Conservation (phyloP, 2,888 invertebrate species). For the Pterobdella sp. region DNA sequence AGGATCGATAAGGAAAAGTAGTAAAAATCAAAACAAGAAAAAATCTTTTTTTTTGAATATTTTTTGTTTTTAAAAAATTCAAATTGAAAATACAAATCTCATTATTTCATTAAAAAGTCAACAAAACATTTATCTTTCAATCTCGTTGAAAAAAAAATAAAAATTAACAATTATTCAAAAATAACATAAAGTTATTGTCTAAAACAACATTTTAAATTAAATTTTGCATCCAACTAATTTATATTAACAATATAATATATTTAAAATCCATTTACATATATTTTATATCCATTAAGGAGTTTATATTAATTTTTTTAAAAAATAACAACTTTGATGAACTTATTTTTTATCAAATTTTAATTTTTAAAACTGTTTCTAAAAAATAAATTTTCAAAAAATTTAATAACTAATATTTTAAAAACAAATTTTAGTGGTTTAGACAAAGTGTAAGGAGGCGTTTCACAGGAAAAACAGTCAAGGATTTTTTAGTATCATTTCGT, state of each 20-base stretch:
- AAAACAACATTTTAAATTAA: too few species aligned
- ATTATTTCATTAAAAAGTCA: background rate
- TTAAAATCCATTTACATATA: too few species aligned
- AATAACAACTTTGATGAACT: background rate
- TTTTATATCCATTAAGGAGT: too few species aligned
- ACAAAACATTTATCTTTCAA: background rate
- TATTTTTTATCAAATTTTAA: background rate
- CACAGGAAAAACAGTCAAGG: slow-evolving; percentile 11
- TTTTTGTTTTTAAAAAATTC: background rate
- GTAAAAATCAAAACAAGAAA: too few species aligned
- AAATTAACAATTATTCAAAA: background rate
- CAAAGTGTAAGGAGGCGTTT: background rate
- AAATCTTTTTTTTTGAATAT: background rate
- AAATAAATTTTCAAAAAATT: background rate
- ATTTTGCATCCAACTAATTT: too few species aligned
- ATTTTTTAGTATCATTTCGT: background rate
- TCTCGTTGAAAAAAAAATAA: background rate
- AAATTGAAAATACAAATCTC: background rate
- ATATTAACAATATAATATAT: too few species aligned
- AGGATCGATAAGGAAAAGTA: too few species aligned
- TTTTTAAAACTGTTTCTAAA: background rate
- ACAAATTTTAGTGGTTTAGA: slow-evolving; percentile 12
- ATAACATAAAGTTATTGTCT: background rate
- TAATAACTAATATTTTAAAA: background rate
- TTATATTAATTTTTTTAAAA: too few species aligned